A percentile compares a stretch with the other conserved stretches of the same genome.
phyloP scores from a whole-genome alignment of 2,888 invertebrate genomes.

The Nasonia oneida region DNA sequence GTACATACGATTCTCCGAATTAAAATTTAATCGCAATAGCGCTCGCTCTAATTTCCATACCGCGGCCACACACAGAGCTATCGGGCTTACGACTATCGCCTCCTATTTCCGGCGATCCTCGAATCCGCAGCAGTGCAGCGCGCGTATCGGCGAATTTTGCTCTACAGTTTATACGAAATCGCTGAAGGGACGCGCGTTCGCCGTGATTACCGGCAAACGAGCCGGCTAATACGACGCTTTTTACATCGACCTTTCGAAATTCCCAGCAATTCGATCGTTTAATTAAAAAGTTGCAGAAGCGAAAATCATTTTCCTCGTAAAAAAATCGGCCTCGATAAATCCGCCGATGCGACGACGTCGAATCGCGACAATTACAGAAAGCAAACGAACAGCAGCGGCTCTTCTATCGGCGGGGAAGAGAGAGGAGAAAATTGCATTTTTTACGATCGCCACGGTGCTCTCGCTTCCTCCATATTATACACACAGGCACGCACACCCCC shows the following conservation, averaged over 20 bases:
- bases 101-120: constrained; percentile 30
- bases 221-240: neutral
- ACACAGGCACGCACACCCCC: neutral
- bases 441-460: constrained; percentile 17
- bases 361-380: constrained; percentile 32
- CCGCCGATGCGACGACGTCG: neutral
- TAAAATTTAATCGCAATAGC: constrained; percentile 35
- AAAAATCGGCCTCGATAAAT: constrained; percentile 14
- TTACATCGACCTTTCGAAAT: neutral
- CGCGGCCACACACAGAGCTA: neutral
- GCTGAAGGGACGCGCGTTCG: neutral
- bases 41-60: constrained; percentile 20
- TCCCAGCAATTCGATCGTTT: neutral
- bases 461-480: neutral
- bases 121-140: neutral
- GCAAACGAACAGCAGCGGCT: constrained; percentile 4
- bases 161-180: constrained; percentile 31
- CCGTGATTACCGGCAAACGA: constrained; percentile 27
- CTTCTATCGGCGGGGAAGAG: neutral
- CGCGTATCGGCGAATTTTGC: constrained; percentile 18
- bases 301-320: neutral
- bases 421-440: constrained; percentile 34
- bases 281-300: neutral
- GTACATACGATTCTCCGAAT: neutral
- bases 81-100: constrained; percentile 38